A percentile compares a stretch with the other conserved stretches of the same genome.
phyloP scores from a whole-genome alignment of 2,888 invertebrate species.

The Eupithecia vulgata region DNA sequence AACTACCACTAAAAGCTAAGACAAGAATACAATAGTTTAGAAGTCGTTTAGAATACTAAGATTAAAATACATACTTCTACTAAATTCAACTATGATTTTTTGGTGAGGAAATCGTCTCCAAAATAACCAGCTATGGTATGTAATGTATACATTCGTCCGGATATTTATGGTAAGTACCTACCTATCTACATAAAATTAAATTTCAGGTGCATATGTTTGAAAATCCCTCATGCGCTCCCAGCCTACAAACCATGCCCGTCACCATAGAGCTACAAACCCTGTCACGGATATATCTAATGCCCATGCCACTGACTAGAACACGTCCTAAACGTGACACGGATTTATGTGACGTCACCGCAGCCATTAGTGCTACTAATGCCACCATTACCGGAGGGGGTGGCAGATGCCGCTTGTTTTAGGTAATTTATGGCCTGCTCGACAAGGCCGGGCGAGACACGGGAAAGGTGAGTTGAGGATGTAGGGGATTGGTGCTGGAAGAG shows the following conservation, averaged over 20 bases:
- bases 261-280: constrained; percentile 4
- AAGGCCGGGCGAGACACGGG: constrained; percentile 57
- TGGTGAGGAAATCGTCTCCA: background rate
- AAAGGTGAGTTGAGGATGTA: constrained; percentile 58
- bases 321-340: constrained; percentile 77
- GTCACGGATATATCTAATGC: constrained; percentile 21
- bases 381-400: constrained; percentile 76
- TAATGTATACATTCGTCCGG: too few species aligned
- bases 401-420: constrained; percentile 83
- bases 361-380: constrained; percentile 83
- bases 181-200: background rate
- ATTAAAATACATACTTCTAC: background rate
- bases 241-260: background rate
- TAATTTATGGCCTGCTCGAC: constrained; percentile 79
- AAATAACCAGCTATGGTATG: too few species aligned
- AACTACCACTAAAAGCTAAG: too few species aligned
- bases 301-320: constrained; percentile 41
- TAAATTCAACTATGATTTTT: background rate
- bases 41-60: too few species aligned
- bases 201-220: background rate
- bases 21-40: too few species aligned
- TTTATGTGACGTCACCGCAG: constrained; percentile 81
- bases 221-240: background rate
- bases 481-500: constrained; percentile 52
- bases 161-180: background rate